Conservation (phyloP, 1,140 invertebrate genomes). For the Globodera ellingtonae region DNA sequence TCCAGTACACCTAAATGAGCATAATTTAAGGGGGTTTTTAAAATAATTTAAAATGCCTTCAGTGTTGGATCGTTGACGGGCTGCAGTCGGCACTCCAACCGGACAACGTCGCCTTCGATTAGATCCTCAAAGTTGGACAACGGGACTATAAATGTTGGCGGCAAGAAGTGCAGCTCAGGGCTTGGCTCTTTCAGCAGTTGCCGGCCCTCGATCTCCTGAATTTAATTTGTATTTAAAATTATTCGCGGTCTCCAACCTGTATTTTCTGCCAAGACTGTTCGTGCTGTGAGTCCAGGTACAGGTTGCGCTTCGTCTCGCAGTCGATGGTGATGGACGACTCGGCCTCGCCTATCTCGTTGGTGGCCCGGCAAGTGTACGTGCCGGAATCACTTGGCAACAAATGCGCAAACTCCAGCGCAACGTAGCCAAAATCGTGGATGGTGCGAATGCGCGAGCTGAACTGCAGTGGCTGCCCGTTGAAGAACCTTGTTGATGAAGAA, state of each 20-base stretch:
- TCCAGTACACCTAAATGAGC: slow-evolving; percentile 71
- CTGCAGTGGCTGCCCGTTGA: slow-evolving; percentile 55
- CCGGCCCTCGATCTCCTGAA: slow-evolving; percentile 60
- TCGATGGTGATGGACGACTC: slow-evolving; percentile 85
- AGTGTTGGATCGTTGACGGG: slow-evolving; percentile 68
- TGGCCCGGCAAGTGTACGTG: slow-evolving; percentile 86
- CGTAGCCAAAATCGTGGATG: slow-evolving; percentile 92
- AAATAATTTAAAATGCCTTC: slow-evolving; percentile 69
- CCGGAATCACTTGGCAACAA: slow-evolving; percentile 70
- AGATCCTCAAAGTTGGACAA: slow-evolving; percentile 68
- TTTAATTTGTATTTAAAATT: slow-evolving; percentile 65
- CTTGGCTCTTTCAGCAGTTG: slow-evolving; percentile 42
- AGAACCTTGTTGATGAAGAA: slow-evolving; percentile 15
- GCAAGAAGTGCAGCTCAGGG: slow-evolving; percentile 51
- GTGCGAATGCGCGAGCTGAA: slow-evolving; percentile 82
- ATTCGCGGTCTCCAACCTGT: slow-evolving; percentile 66
- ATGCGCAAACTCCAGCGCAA: slow-evolving; percentile 86
- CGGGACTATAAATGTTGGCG: slow-evolving; percentile 59
- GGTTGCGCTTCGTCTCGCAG: slow-evolving; percentile 56
- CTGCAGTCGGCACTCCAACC: slow-evolving; percentile 79
- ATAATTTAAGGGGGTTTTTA: not conserved
- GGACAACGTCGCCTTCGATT: slow-evolving; percentile 84
- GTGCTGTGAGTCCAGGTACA: slow-evolving; percentile 68
- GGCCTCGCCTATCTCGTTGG: slow-evolving; percentile 88
- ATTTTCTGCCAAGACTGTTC: slow-evolving; percentile 92